Evolutionary conservation across 2,888 invertebrate genomes (phyloP), one percentile per base, ranked within the genome.

Genomic region (Mesorhabditis sp.): DNA sequence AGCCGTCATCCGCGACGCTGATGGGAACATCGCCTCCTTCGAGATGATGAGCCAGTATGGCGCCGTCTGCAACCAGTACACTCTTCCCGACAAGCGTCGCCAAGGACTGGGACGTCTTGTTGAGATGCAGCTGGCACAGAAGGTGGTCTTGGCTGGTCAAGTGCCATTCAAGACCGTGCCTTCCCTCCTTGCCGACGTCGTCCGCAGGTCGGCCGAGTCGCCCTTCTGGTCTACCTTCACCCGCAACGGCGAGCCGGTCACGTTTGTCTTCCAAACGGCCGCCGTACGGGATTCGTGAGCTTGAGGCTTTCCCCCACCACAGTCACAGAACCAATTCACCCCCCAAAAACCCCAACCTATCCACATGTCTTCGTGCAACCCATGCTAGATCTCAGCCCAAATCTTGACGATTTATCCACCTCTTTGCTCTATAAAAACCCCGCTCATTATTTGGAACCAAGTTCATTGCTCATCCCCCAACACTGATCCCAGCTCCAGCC

Each of bases 201-300:
- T 50, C n/a, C 58, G 58, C n/a, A 10, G 58, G 10, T 50, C 58
- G 58, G 58, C n/a, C 58, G 58, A 50, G 58, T 50, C 58, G 10
- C 58, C 58, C 7, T 50, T 50, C 58, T 50, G 58, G 58, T 50
- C 58, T 10, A 50, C 58, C n/a, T 50, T 50, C 58, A 50, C 58
- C n/a, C 58, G 58, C 58, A 50, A 50, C n/a, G 58, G 58, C 58
- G n/a, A 50, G 10, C 58, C 58, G 7, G 58, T 50, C 58, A 50
- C 58, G 7, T 50, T 50, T n/a, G 58, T 50, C n/a, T 50, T 50
- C 58, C 58, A 50, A n/a, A 50, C 58, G 58, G 58, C 58, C 58
- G 58, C 58, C n/a, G 10, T 50, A 13, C 58, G 58, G n/a, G 10
- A 13, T 28, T 28, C 28, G 28, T 28, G 28, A 28, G 28, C 28